phyloP scores from a whole-genome alignment of 2,797 vertebrate genomes.

The Chromis chromis region DNA sequence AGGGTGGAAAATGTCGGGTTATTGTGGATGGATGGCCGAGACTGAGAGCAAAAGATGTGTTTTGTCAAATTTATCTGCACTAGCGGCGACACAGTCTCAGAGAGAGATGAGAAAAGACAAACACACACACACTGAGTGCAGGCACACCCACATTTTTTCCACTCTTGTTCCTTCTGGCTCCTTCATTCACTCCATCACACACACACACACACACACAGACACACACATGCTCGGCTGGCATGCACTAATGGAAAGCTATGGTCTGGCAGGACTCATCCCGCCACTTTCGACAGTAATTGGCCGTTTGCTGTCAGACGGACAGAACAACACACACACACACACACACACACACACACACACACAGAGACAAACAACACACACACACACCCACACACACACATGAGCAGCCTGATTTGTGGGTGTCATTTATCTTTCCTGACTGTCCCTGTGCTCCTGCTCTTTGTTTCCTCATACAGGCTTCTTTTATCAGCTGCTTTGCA shows the following conservation, averaged over 20 bases:
- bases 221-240: constrained; percentile 67
- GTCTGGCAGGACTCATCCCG: constrained; percentile 78
- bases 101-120: constrained; percentile 44
- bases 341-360: constrained; percentile 18
- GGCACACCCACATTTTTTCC: constrained; percentile 57
- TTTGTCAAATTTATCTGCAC: constrained; percentile 40
- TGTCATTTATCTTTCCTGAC: constrained; percentile 63
- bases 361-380: constrained; percentile 12
- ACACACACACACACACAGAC: constrained; percentile 54
- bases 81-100: constrained; percentile 28
- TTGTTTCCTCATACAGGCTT: constrained; percentile 62
- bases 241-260: constrained; percentile 80
- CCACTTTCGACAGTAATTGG: constrained; percentile 80
- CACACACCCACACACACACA: constrained; percentile 29
- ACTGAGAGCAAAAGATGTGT: constrained; percentile 22
- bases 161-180: constrained; percentile 67
- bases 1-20: constrained; percentile 10
- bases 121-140: constrained; percentile 27
- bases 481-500: constrained; percentile 74
- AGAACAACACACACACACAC: constrained; percentile 35
- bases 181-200: constrained; percentile 65
- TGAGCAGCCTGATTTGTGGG: constrained; percentile 59
- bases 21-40: constrained; percentile 14
- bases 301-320: constrained; percentile 76
- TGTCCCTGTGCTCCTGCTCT: constrained; percentile 58